Evolutionary conservation across 2,113 vertebrate genomes (phyloP), one percentile per base, ranked within the genome.

Genomic region (Megaceryle maxima): DNA sequence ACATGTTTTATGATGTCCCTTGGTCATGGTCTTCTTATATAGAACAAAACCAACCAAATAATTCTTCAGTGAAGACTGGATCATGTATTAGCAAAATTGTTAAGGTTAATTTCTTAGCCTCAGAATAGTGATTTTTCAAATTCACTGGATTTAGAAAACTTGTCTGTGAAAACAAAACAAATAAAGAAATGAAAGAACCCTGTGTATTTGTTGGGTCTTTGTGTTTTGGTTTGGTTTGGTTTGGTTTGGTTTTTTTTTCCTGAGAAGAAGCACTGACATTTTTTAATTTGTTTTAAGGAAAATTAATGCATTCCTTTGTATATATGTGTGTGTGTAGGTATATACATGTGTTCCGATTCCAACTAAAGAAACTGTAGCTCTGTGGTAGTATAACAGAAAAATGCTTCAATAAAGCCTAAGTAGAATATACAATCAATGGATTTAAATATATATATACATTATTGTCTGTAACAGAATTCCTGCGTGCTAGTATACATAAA

Each of bases 401-500:
- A 91, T 82, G 35, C 6, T 24, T 43, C n/a, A 77, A 84, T 87
- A 95, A 67, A 89, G 14, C 72, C 55, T 86, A 83, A 90, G 20
- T 73, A 16, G 44, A 87, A 77, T 66, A 57, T 17, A 53, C 37
- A 60, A 79, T 70, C 70, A 64, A 79, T 69, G 66, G 75, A 83
- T 76, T 64, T 83, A 85, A 80, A 75, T 56, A 64, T 46, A 31
- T 72, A 64, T 68, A 73, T 91, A 74, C 48, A 87, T 29, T 59
- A 90, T 31, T 44, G 46, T 68, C 87, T 74, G 41, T 73, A 41
- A 35, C 62, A 67, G 75, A 66, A 67, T 86, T 93, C 94, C 50
- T 76, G 26, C 77, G 78, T 88, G 88, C 46, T 59, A 35, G 63
- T 72, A 55, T 82, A 81, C 69, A 74, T 92, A 94, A 96, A 97